These are phyloP conservation scores for Cervus canadensis DNA, from an alignment of 2,113 vertebrate species.

Conservation along the genomic window DNA sequence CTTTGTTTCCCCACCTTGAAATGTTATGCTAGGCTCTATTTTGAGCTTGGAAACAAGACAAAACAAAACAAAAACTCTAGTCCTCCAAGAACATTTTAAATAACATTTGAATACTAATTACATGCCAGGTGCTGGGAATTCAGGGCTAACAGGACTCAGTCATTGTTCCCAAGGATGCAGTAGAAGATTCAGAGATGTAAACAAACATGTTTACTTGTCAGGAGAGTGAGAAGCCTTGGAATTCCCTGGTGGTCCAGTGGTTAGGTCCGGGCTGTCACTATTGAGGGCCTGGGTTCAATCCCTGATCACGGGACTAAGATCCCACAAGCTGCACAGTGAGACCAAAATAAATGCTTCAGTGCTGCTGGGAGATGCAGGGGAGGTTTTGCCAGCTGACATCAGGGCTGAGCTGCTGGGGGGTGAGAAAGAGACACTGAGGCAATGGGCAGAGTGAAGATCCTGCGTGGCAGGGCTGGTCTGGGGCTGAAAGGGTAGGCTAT, in stretches of 20 bases:
- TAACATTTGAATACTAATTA: not conserved
- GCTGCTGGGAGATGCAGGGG: not conserved
- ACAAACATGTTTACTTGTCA: not conserved
- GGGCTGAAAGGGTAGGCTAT: not conserved
- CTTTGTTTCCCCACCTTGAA: not conserved
- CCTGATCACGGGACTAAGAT: not conserved
- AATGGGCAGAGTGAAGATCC: not conserved
- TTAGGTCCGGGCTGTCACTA: not conserved
- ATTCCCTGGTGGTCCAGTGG: not conserved
- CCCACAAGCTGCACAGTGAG: not conserved
- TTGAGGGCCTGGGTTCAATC: not conserved
- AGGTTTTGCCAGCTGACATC: not conserved
- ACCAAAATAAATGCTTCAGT: not conserved
- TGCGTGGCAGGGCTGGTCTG: rapidly evolving
- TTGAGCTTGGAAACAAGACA: not conserved
- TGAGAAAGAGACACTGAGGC: not conserved
- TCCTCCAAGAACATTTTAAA: not conserved
- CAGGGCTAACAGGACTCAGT: not conserved
- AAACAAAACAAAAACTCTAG: not conserved
- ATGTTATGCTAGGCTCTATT: not conserved
- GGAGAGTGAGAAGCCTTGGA: not conserved
- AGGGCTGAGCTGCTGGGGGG: not conserved
- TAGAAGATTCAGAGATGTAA: not conserved
- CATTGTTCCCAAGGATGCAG: not conserved
- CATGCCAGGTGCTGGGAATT: not conserved